Evolutionary conservation across 2,888 invertebrate species (phyloP), one percentile per base, ranked within the genome.

Genomic region (Pristionchus arcanus): DNA sequence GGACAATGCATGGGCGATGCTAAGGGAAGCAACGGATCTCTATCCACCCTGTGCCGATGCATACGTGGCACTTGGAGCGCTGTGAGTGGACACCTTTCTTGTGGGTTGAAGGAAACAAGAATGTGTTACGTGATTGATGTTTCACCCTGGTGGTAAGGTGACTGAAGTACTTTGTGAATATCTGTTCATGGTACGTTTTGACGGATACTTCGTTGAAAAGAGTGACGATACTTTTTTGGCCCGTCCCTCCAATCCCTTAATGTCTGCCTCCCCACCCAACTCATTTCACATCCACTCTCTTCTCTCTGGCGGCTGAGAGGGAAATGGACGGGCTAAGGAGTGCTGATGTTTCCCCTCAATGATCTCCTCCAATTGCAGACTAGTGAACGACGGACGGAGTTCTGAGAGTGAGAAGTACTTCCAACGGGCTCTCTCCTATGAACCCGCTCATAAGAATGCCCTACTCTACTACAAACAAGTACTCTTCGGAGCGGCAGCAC

Each of bases 361-460:
- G 28, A 42, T 63, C 25, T 5, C 9, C 15, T 63, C 25, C 15
- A 1, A 21, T 28, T 77, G 74, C 25, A 88, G 88, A 25, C 77
- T 88, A 55, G 88, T 77, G 34, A 88, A 88, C 77, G 88, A 88
- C 59, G 88, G 88, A 1, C 71, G 88, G 16, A 55, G 25, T 31
- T 71, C 74, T 15, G 88, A 88, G 53, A 21, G 49, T 9, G 88
- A 88, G 77, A 71, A 88, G 77, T 88, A 88, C 77, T 88, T 88
- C 49, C 71, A 74, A 77, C 74, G 88, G 19, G 88, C 88, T 31
- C 77, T 88, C 55, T 25, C 34, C 11, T 88, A 88, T 42, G 88
- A 88, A 34, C 77, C 88, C 7, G 34, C 25, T 2, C 88, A 88
- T 77, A 77, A 71, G 77, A 88, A 88, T 77, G 88, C 88, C 31